Percentiles rank a stretch among this genome's conserved stretches.
Evolutionary conservation across 2,113 vertebrate genomes (phyloP).

Genomic region (Neogale vison): DNA sequence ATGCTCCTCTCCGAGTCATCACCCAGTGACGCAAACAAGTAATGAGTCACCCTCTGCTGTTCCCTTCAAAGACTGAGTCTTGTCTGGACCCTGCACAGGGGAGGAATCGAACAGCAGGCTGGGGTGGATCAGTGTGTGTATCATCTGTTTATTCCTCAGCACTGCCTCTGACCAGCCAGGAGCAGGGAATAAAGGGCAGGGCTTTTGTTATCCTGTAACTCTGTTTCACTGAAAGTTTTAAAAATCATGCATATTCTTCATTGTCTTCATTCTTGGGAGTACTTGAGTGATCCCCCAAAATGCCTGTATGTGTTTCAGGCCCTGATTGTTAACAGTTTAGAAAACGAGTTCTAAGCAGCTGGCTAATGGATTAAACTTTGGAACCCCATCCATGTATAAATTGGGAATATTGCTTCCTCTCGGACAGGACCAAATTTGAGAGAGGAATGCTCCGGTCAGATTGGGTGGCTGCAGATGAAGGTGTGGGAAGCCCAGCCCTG

Average conservation of each 20-base stretch:
- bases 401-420: not conserved
- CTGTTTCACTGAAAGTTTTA: not conserved
- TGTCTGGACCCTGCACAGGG: not conserved
- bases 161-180: not conserved
- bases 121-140: no score
- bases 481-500: fast-evolving
- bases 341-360: not conserved
- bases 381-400: not conserved
- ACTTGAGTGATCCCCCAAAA: not conserved
- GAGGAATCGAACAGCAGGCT: not conserved
- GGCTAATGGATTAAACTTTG: not conserved
- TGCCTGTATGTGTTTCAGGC: not conserved
- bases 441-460: not conserved
- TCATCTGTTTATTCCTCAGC: not conserved
- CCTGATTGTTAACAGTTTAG: not conserved
- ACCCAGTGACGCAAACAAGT: not conserved
- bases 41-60: not conserved
- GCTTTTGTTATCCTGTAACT: not conserved
- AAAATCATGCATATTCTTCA: not conserved
- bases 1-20: not conserved
- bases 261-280: not conserved
- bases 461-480: not conserved
- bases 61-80: not conserved
- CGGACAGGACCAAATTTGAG: not conserved
- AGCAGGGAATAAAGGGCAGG: not conserved